phyloP scores from a whole-genome alignment of 2,113 vertebrate species.

The Cynoglossus semilaevis region DNA sequence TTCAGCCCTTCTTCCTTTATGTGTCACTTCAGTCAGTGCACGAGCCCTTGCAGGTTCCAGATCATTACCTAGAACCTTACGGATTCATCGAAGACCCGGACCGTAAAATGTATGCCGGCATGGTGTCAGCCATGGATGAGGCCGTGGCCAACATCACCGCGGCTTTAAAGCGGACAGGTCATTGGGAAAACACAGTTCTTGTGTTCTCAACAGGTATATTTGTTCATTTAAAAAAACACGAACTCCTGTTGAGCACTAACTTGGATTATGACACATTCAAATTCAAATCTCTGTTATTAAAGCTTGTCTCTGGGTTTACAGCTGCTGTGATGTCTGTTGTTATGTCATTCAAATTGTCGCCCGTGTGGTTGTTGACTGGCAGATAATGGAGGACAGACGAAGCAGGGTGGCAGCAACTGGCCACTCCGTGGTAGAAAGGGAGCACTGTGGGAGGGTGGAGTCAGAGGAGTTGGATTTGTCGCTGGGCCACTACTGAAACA shows the following conservation, averaged over 20 bases:
- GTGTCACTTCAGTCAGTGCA: slow-evolving; percentile 92
- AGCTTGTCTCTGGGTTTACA: too few relatives aligned
- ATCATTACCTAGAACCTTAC: slow-evolving; percentile 83
- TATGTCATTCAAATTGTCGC: too few relatives aligned
- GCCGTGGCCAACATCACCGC: slow-evolving; percentile 89
- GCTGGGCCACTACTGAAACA: slow-evolving; percentile 83
- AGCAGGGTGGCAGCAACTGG: slow-evolving; percentile 93
- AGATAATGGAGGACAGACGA: slow-evolving; percentile 96
- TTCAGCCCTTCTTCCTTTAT: slow-evolving; percentile 94
- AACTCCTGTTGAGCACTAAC: too few relatives aligned
- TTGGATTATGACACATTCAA: too few relatives aligned
- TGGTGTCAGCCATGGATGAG: slow-evolving; percentile 95
- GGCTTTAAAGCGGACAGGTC: slow-evolving; percentile 77
- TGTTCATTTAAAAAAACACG: too few relatives aligned
- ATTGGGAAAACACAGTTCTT: slow-evolving; percentile 90
- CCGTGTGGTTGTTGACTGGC: too few relatives aligned
- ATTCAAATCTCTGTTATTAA: too few relatives aligned
- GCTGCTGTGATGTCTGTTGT: too few relatives aligned
- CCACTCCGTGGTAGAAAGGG: slow-evolving; percentile 92
- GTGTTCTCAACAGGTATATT: slow-evolving; percentile 91
- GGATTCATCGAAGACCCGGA: slow-evolving; percentile 79
- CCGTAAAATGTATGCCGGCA: slow-evolving; percentile 85
- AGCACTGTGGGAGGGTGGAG: slow-evolving; percentile 93
- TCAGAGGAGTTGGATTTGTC: slow-evolving; percentile 89
- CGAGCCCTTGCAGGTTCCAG: slow-evolving; percentile 85